phyloP scores from a whole-genome alignment of 2,113 vertebrate genomes.

The Parus major region DNA sequence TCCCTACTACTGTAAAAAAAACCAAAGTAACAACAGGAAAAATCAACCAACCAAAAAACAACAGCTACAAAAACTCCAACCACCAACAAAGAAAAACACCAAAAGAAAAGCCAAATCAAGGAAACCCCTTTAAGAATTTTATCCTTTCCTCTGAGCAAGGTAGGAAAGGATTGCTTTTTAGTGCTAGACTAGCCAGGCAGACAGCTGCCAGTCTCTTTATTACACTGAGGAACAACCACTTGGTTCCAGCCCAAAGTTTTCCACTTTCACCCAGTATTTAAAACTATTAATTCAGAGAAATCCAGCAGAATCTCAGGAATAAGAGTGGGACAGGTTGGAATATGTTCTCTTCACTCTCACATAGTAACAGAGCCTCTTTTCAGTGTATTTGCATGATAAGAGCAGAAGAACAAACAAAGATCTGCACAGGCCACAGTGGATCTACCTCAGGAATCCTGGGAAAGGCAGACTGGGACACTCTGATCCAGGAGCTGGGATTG shows the following conservation, averaged over 20 bases:
- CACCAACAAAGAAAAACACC: neutral
- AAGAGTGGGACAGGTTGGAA: neutral
- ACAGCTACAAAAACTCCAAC: neutral
- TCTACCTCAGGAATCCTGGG: neutral
- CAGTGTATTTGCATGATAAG: neutral
- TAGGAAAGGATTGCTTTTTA: neutral
- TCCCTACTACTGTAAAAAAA: neutral
- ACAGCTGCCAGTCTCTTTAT: neutral
- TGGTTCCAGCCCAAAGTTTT: neutral
- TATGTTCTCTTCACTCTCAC: neutral
- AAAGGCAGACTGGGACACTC: neutral
- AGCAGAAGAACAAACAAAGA: neutral
- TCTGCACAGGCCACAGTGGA: neutral
- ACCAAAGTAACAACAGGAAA: neutral
- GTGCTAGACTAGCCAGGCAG: neutral
- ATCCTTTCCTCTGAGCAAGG: neutral
- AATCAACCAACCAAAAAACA: neutral
- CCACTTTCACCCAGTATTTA: neutral
- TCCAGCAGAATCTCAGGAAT: neutral
- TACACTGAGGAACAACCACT: neutral
- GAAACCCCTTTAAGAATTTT: neutral
- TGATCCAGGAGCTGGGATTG: neutral
- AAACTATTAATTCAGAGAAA: neutral
- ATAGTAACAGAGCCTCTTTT: rapidly evolving
- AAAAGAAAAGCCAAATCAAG: neutral